Base-by-base conservation (phyloP, 2,888 invertebrate genomes). In the Prenolepis imparis region DNA sequence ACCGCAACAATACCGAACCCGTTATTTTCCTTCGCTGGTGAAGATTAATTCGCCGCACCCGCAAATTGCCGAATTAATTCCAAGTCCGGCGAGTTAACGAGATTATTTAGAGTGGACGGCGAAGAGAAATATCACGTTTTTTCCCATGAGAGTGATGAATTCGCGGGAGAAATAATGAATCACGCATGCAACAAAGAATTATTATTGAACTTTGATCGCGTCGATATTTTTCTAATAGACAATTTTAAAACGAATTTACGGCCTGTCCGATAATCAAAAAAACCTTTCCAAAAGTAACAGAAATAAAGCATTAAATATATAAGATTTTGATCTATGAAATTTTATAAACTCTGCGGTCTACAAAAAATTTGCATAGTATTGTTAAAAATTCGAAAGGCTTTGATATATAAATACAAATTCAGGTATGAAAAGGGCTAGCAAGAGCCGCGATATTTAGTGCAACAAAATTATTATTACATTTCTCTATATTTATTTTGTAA, bases 1-100 rank as follows among this genome's bases (percentile, higher is more conserved):
- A 70, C 78, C 70, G 59, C 70, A 78, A 78, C 70, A 78, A 70
- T 70, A 59, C 44, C 78, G 59, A 44, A 44, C 70, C 59, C 44
- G 70, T 78, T 78, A 78, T 70, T 78, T 70, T 70, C 41, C 59
- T 78, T 36, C 70, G 68, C 21, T 48, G 59, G 44, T 5, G 59
- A 78, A 70, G 70, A 78, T 78, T 70, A 78, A 78, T 78, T 70
- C 28, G 41, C 59, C 59, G 78, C 70, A 24, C 18, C 41, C 70
- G 32, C 67, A 55, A 70, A 44, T 78, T 32, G 44, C 44, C 24
- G 59, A 70, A 59, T 59, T 70, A 78, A 78, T 78, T 78, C 36
- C 21, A 44, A 59, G 59, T 48, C 36, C 59, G 36, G 24, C 21
- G 21, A 67, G 78, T 59, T 70, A 78, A 70, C 78, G 70, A 70